These are phyloP conservation scores for Gila robusta DNA, from an alignment of 2,797 vertebrate species.

Conservation along the genomic window DNA sequence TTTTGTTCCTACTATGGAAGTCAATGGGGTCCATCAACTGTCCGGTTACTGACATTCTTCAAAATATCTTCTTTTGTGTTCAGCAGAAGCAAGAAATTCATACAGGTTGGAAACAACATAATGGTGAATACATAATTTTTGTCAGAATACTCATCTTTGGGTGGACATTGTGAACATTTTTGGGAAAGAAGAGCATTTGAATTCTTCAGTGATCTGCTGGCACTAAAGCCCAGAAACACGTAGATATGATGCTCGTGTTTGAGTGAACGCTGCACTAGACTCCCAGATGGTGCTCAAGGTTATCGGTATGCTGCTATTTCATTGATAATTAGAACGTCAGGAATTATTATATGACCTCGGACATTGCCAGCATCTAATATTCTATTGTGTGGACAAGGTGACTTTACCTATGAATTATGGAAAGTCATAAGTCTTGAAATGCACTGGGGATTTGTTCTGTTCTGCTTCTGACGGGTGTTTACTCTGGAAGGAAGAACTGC, in stretches of 20 bases:
- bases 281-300: slow-evolving; percentile 57
- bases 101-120: background rate
- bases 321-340: slow-evolving; percentile 54
- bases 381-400: slow-evolving; percentile 52
- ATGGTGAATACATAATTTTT: background rate
- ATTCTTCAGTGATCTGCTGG: background rate
- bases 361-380: slow-evolving; percentile 35
- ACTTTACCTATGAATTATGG: slow-evolving; percentile 50
- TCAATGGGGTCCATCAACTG: too few relatives aligned
- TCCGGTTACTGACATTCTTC: too few relatives aligned
- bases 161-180: background rate
- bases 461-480: slow-evolving; percentile 31
- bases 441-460: slow-evolving; percentile 30
- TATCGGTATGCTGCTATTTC: slow-evolving; percentile 30
- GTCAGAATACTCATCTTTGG: background rate
- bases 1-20: too few relatives aligned
- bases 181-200: background rate
- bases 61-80: too few relatives aligned
- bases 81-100: background rate
- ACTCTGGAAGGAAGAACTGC: background rate
- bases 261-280: slow-evolving; percentile 17
- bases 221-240: background rate
- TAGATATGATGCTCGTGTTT: slow-evolving; percentile 30
- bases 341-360: slow-evolving; percentile 38
- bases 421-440: slow-evolving; percentile 46